Evolutionary conservation across 2,113 vertebrate genomes (phyloP), one percentile per base, ranked within the genome.

Genomic region (Microtus richardsoni): DNA sequence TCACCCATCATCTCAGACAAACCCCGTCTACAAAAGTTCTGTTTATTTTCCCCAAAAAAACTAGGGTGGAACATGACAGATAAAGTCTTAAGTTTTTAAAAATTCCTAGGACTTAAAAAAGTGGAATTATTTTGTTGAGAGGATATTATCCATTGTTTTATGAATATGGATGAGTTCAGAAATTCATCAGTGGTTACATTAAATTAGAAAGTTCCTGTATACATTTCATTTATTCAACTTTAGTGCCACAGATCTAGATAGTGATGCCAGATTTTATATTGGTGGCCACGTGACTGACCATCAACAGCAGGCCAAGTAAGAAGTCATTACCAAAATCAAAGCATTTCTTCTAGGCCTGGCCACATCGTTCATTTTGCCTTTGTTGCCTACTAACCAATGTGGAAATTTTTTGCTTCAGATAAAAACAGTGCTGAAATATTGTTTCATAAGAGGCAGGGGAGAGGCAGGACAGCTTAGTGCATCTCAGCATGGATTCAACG

Each of bases 371-470:
- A 62, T 75, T 95, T 87, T 78, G 54, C 16, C 78, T 71, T n/a
- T 77, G 6, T 77, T 30, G 80, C 80, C 47, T 93, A 54, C 22
- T 79, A 89, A 82, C 5, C 41, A 52, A 21, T 1, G 13, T 52
- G 39, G 26, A 73, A 49, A n/a, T 33, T 75, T n/a, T 77, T 11
- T 39, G 41, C 88, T 92, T 95, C 73, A 24, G 52, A 41, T 70
- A 88, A 66, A 83, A 91, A 88, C 89, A 77, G 88, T 39, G 33
- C 62, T 96, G 71, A 96, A 94, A 91, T 77, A 88, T 33, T 77
- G 71, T 60, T 44, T 19, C 83, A 44, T 11, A 75, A 85, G 44
- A 91, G n/a, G 82, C 3, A n/a, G 52, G 39, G 79, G 33, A 54
- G 7, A 93, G 44, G 64, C 58, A 91, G 47, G 74, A 47, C 22